Percentiles rank a stretch among this genome's conserved stretches.
These are phyloP conservation scores for Turritopsis rubra DNA, from an alignment of 30 jellyfish, hydroid and myxozoan genomes.

Conservation along the genomic window DNA sequence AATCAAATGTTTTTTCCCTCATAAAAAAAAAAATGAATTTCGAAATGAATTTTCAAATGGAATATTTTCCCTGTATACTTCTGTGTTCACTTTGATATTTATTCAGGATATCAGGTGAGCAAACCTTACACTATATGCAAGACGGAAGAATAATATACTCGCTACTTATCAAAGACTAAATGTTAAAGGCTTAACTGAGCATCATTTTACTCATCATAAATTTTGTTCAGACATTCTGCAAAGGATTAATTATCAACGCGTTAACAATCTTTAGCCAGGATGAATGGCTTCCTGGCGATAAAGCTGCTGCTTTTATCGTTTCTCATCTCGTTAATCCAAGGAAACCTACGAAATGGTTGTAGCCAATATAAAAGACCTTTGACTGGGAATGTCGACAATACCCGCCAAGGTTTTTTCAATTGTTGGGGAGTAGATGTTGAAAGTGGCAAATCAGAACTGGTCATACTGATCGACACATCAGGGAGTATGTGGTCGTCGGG, in stretches of 20 bases:
- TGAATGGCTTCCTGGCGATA: not conserved
- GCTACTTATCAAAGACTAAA: not conserved
- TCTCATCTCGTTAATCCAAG: not conserved
- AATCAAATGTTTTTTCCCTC: too few species aligned
- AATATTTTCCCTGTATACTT: not conserved
- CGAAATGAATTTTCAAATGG: not conserved
- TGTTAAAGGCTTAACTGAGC: not conserved
- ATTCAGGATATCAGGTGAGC: not conserved
- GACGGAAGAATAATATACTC: not conserved
- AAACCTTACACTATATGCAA: not conserved
- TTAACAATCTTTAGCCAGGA: not conserved
- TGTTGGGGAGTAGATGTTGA: constrained; percentile 85
- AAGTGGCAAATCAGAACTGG: constrained; percentile 82
- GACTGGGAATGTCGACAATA: constrained; percentile 22
- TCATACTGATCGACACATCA: constrained; percentile 71
- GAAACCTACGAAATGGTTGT: not conserved
- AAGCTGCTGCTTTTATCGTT: not conserved
- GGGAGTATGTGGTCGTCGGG: constrained; percentile 72
- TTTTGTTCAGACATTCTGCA: not conserved
- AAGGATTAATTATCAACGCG: not conserved
- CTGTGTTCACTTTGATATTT: not conserved
- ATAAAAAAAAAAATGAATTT: too few species aligned
- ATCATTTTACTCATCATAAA: not conserved
- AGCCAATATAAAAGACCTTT: constrained; percentile 23
- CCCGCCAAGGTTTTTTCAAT: constrained; percentile 42